Percentiles rank a stretch among this genome's conserved stretches.
Conservation (phyloP, 2,113 vertebrate species). For the Lophius piscatorius region DNA sequence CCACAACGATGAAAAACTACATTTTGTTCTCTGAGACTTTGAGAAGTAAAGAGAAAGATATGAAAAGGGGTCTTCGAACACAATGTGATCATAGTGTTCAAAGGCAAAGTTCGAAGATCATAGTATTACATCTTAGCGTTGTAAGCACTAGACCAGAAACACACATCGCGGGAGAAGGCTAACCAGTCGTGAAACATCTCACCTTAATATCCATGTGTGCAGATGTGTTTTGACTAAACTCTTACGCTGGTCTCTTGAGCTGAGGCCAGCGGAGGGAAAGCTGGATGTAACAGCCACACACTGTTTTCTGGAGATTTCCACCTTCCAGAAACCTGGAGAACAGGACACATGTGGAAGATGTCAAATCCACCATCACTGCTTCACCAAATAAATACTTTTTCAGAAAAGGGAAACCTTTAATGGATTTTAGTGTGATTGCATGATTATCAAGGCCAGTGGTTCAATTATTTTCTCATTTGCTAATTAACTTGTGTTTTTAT, state of each 20-base stretch:
- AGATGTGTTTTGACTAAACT: constrained; percentile 43
- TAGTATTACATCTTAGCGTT: neutral
- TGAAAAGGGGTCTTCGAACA: too few species aligned
- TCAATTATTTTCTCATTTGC: constrained; percentile 29
- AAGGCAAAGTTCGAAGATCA: too few species aligned
- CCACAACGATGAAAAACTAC: neutral
- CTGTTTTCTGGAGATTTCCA: constrained; percentile 39
- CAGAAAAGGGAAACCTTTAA: neutral
- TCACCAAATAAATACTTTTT: neutral
- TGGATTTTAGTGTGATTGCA: constrained; percentile 11
- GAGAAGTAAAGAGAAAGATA: neutral
- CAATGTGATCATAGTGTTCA: too few species aligned
- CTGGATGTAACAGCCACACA: constrained; percentile 26
- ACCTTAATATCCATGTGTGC: constrained; percentile 16
- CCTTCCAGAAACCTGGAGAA: constrained; percentile 36
- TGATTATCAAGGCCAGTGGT: constrained; percentile 20
- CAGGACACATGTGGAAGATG: constrained; percentile 47
- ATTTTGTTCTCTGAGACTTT: too few species aligned
- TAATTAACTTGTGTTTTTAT: constrained; percentile 2
- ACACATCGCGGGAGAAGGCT: constrained; percentile 23
- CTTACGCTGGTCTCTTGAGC: constrained; percentile 24
- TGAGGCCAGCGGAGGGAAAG: constrained; percentile 32
- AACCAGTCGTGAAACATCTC: constrained; percentile 18
- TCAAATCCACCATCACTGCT: constrained; percentile 17
- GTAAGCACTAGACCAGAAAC: constrained; percentile 3